phyloP scores from a whole-genome alignment of 2,797 vertebrate species.

The Chloroceryle amazona region DNA sequence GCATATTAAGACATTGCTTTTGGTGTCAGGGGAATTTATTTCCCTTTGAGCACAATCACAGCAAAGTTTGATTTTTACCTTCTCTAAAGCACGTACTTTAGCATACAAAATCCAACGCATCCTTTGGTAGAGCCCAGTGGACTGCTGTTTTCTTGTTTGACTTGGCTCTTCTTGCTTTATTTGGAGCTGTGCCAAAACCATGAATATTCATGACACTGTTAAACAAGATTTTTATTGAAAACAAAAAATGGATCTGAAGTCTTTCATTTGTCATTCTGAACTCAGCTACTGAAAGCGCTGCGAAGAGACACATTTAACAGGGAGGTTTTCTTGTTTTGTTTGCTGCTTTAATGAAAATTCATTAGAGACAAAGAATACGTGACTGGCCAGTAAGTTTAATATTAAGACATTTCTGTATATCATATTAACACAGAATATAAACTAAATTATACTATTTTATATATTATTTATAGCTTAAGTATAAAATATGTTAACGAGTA shows the following conservation, averaged over 20 bases:
- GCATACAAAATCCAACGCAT: not conserved
- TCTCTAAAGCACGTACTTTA: not conserved
- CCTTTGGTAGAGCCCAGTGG: constrained; percentile 32
- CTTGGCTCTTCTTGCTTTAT: constrained; percentile 31
- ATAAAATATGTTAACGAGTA: not conserved
- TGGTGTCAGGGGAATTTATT: not conserved
- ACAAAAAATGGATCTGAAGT: constrained; percentile 62
- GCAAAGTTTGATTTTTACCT: not conserved
- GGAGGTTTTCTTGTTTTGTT: not conserved
- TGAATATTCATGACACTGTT: constrained; percentile 73
- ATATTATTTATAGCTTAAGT: not conserved
- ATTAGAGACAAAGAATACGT: not conserved
- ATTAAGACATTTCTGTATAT: not conserved
- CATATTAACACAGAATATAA: too few relatives aligned
- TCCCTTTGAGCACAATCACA: not conserved
- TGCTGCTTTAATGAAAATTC: not conserved
- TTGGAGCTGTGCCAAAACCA: constrained; percentile 45
- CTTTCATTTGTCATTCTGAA: constrained; percentile 52
- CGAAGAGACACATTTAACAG: constrained; percentile 3
- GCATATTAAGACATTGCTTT: not conserved
- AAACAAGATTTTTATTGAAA: constrained; percentile 77
- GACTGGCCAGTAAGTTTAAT: not conserved
- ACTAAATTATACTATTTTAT: not conserved
- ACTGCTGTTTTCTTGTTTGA: constrained; percentile 15
- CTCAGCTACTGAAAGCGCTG: constrained; percentile 20